Evolutionary conservation across 92 coral and sea anemone species (phyloP), one percentile per base, ranked within the genome.

Genomic region (Diadumene lineata): DNA sequence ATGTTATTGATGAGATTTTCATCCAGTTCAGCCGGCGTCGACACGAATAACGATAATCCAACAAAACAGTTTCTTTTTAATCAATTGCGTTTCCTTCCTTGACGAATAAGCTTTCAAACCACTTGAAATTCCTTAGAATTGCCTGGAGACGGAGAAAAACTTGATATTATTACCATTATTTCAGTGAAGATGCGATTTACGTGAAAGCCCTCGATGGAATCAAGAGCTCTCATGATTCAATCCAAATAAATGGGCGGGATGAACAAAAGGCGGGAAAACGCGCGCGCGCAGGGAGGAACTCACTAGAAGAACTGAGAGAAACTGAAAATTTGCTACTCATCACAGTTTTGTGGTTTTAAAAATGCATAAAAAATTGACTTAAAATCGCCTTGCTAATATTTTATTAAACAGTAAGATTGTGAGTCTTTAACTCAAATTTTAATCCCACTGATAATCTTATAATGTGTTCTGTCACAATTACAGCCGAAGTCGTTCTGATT

Each of bases 271-370:
- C 58, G 58, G 58, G 58, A 53, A 53, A 53, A 53, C 58, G 19
- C 58, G 58, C 58, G 58, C 58, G 58, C 58, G 58, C 58, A 53
- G 24, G 8, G 10, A 53, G 58, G 58, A 53, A 53, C 10, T 23
- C 58, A 23, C 58, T 53, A 23, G 19, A 15, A 53, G 24, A 17
- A 44, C 17, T n/a, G n/a, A n/a, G n/a, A n/a, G n/a, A n/a, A n/a
- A n/a, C n/a, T n/a, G n/a, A n/a, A n/a, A n/a, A n/a, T n/a, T n/a
- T n/a, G n/a, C n/a, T n/a, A n/a, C n/a, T n/a, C n/a, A n/a, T n/a
- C n/a, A n/a, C n/a, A n/a, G n/a, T n/a, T n/a, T n/a, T n/a, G n/a
- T n/a, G n/a, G n/a, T n/a, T n/a, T n/a, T n/a, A n/a, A n/a, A n/a
- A n/a, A n/a, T n/a, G n/a, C n/a, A n/a, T n/a, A n/a, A n/a, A n/a